Evolutionary conservation across 1,140 invertebrate species (phyloP).

Genomic region (Pectinophora gossypiella): DNA sequence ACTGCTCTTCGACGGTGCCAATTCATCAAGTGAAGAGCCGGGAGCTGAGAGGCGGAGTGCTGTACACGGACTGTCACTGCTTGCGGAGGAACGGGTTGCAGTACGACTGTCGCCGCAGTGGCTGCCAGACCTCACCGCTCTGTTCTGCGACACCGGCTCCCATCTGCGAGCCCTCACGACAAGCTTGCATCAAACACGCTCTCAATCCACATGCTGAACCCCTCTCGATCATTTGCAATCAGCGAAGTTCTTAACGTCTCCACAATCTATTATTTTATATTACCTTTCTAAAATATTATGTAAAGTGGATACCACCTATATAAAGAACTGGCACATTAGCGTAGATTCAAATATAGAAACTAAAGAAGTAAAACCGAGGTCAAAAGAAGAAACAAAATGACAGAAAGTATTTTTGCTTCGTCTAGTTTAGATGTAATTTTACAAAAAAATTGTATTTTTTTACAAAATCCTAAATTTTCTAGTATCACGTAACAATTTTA

Average conservation of each 20-base stretch:
- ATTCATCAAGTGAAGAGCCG: slow-evolving; percentile 72
- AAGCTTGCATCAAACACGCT: slow-evolving; percentile 44
- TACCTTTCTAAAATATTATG: too few relatives aligned
- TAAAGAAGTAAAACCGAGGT: slow-evolving; percentile 13
- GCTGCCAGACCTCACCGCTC: slow-evolving; percentile 79
- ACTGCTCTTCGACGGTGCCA: slow-evolving; percentile 9
- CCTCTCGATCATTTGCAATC: slow-evolving; percentile 40
- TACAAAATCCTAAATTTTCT: slow-evolving; percentile 28
- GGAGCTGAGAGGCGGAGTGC: slow-evolving; percentile 79
- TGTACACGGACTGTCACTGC: slow-evolving; percentile 82
- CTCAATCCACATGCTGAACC: slow-evolving; percentile 51
- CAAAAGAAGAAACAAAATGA: slow-evolving; percentile 24
- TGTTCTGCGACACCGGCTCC: slow-evolving; percentile 81
- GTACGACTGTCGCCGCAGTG: slow-evolving; percentile 81
- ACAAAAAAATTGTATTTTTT: slow-evolving; percentile 22
- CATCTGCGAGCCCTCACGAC: slow-evolving; percentile 77
- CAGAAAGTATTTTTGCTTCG: slow-evolving; percentile 36
- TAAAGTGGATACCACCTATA: background rate
- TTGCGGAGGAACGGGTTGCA: slow-evolving; percentile 84
- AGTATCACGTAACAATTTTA: slow-evolving; percentile 26
- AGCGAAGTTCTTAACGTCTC: slow-evolving; percentile 10
- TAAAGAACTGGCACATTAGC: background rate
- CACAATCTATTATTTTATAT: too few relatives aligned
- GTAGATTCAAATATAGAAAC: slow-evolving; percentile 16
- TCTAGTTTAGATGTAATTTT: slow-evolving; percentile 35